Base-by-base conservation (phyloP, 2,888 invertebrate species). In the Drosophila antonietae region DNA sequence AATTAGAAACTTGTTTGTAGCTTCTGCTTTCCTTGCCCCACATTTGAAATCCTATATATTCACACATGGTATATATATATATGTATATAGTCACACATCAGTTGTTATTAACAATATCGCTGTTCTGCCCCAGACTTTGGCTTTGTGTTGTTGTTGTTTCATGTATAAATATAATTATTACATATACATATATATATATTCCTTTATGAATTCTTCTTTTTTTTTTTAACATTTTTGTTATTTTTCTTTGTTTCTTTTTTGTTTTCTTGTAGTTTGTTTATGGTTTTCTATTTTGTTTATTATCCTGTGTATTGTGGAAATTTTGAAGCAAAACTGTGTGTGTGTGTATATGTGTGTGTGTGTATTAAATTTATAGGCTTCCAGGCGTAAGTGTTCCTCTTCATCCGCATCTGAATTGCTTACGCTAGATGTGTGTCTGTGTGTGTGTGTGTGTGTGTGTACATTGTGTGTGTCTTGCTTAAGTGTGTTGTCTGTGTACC, bases 41-140 rank as follows among this genome's bases (percentile, higher is more conserved):
- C 33, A 18, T 10, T 33, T 51, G 33, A 51, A 51, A 51, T 51
- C 33, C 20, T 44, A 15, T 35, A 18, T 41, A 51, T 53, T 10
- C 49, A 51, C 33, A 51, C 33, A 49, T 31, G 12, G 41, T 31
- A 41, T 59, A 43, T 61, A 20, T 15, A 43, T 33, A 41, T 6
- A 9, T 62, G 55, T 39, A 63, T 49, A 33, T 33, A 55, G 39
- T n/a, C 20, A 39, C n/a, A 39, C 52, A 63, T 66, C 20, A 52
- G 39, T 41, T 63, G 46, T 62, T 52, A 55, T 35, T n/a, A 62
- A 15, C 31, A 62, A 39, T 53, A 53, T 55, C 47, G 53, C 46
- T 64, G 46, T 33, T 55, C 33, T 64, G 55, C 65, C 55, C 47
- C 55, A 49, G 47, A 67, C 67, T 67, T 67, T 67, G 67, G 65